These are phyloP conservation scores for Orbicella faveolata DNA, from an alignment of 64 coral and sea anemone genomes.

Conservation along the genomic window DNA sequence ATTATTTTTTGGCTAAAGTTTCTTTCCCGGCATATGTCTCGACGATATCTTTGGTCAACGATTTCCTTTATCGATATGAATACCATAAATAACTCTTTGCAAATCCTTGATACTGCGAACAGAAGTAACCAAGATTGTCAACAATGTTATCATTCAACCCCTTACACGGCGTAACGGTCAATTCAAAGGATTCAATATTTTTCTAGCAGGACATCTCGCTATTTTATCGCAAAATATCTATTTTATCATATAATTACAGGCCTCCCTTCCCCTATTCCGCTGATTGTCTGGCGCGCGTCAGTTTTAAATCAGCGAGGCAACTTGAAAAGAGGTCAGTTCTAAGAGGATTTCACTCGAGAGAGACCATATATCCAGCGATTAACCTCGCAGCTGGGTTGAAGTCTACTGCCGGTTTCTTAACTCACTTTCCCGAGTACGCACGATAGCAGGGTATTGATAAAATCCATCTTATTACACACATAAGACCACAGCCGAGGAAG, in stretches of 20 bases:
- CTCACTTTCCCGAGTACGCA: neutral
- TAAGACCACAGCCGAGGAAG: neutral
- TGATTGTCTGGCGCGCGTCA: neutral
- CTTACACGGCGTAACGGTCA: no score
- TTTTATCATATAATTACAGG: conserved; percentile 29
- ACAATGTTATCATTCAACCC: neutral
- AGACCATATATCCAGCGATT: neutral
- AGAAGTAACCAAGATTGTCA: neutral
- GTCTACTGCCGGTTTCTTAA: neutral
- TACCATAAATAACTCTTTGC: neutral
- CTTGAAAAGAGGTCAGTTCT: neutral
- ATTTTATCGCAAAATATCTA: conserved; percentile 2
- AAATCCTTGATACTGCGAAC: neutral
- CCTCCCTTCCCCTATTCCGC: neutral
- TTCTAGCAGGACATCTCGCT: neutral
- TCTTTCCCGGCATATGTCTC: neutral
- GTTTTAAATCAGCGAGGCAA: neutral
- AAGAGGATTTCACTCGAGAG: neutral
- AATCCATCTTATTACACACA: neutral
- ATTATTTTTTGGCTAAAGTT: neutral
- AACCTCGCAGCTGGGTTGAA: neutral
- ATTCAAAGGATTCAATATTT: neutral
- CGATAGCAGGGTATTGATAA: neutral
- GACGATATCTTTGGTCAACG: neutral
- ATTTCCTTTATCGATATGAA: neutral